These are phyloP conservation scores for Agrochola litura DNA, from an alignment of 2,888 invertebrate species.

Conservation along the genomic window DNA sequence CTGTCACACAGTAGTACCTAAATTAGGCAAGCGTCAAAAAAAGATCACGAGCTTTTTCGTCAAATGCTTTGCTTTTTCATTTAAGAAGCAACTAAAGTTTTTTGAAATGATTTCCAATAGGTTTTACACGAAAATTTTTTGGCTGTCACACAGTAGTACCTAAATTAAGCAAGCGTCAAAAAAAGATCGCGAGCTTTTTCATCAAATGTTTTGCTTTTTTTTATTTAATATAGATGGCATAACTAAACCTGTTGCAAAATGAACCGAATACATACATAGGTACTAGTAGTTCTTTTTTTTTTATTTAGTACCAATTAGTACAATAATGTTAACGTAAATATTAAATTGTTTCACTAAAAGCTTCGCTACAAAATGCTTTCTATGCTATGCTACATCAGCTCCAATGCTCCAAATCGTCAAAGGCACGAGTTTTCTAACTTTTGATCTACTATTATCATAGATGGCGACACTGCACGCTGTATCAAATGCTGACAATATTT, in stretches of 20 bases:
- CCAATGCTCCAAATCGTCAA: too few relatives aligned
- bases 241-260: background rate
- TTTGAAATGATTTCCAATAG: background rate
- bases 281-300: background rate
- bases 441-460: conserved; percentile 7
- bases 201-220: too few relatives aligned
- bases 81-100: background rate
- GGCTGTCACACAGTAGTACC: too few relatives aligned
- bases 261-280: too few relatives aligned
- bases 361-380: background rate
- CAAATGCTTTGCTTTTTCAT: too few relatives aligned
- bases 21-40: background rate
- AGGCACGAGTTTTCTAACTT: background rate
- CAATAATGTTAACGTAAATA: background rate
- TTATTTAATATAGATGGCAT: conserved; percentile 34
- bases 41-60: background rate
- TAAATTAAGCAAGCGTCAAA: background rate
- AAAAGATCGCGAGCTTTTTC: background rate
- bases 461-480: conserved; percentile 24
- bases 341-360: too few relatives aligned
- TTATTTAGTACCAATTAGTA: background rate
- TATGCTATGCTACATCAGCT: background rate
- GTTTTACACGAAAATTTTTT: background rate
- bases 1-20: too few relatives aligned
- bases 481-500: background rate